Evolutionary conservation across 2,113 vertebrate genomes (phyloP).

Genomic region (Grammomys surdaster): DNA sequence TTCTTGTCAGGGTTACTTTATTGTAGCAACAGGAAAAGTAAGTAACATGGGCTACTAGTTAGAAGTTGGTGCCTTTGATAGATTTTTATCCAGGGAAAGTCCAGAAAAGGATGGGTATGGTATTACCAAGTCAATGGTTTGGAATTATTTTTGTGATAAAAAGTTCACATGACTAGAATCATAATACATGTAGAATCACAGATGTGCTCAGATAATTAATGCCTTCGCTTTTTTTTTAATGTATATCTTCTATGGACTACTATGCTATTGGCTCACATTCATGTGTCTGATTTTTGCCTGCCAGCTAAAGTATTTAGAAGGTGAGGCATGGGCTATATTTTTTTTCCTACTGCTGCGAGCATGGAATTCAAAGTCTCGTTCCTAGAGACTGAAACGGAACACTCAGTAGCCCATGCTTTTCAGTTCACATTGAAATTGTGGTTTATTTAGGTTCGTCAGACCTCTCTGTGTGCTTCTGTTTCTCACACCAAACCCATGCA

Average conservation of each 20-base stretch:
- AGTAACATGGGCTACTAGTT: neutral
- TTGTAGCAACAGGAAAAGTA: neutral
- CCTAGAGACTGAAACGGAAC: neutral
- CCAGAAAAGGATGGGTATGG: neutral
- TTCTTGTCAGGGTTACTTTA: neutral
- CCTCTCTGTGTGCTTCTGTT: neutral
- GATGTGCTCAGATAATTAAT: neutral
- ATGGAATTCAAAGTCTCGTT: neutral
- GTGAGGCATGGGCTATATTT: neutral
- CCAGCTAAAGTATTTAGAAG: neutral
- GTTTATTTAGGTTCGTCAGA: neutral
- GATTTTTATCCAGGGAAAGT: neutral
- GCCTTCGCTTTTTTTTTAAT: neutral
- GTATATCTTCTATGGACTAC: neutral
- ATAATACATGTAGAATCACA: neutral
- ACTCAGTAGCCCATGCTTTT: neutral
- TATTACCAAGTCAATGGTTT: slow-evolving; percentile 7
- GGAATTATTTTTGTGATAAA: neutral
- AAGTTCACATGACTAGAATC: neutral
- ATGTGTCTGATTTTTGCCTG: neutral
- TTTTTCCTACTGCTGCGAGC: neutral
- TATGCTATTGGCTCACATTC: neutral
- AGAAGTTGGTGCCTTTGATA: neutral
- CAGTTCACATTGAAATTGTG: neutral
- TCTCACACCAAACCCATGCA: neutral